phyloP scores from a whole-genome alignment of 2,113 vertebrate species.

The Poeciliopsis turrubarensis region DNA sequence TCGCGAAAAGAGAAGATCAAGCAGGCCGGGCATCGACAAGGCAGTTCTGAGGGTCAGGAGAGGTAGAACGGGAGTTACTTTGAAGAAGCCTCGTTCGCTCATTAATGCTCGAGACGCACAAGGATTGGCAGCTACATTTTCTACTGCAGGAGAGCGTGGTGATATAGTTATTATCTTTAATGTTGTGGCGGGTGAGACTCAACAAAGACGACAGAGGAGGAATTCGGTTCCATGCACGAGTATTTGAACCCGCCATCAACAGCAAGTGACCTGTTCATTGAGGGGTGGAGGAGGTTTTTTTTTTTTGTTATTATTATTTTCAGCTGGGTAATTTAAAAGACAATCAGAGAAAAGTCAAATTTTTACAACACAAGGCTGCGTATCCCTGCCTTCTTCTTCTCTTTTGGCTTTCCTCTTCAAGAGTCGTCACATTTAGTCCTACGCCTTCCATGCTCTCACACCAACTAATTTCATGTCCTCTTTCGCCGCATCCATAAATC shows the following conservation, averaged over 20 bases:
- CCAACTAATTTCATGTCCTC: no score
- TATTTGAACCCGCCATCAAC: conserved; percentile 20
- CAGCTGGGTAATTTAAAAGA: conserved; percentile 14
- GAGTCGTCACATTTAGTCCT: no score
- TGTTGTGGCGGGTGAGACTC: conserved; percentile 26
- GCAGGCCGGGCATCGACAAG: conserved; percentile 26
- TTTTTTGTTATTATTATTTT: background rate
- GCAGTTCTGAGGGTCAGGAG: conserved; percentile 46
- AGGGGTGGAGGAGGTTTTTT: conserved; percentile 24
- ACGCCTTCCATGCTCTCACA: no score
- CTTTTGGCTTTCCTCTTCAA: no score
- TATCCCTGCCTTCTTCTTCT: no score
- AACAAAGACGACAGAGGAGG: conserved; percentile 17
- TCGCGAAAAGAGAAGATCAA: conserved; percentile 35
- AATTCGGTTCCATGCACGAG: conserved; percentile 13
- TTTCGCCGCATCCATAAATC: no score
- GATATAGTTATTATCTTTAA: conserved; percentile 53
- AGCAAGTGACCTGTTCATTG: conserved; percentile 25
- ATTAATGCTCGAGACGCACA: conserved; percentile 38
- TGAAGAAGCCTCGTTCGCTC: conserved; percentile 49
- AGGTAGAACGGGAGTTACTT: conserved; percentile 28
- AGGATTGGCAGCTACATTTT: conserved; percentile 20
- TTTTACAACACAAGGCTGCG: background rate
- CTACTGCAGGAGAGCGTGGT: conserved; percentile 20
- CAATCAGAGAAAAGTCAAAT: conserved; percentile 19